Evolutionary conservation across 2,113 vertebrate genomes (phyloP).

Genomic region (Melanocharis versteri): DNA sequence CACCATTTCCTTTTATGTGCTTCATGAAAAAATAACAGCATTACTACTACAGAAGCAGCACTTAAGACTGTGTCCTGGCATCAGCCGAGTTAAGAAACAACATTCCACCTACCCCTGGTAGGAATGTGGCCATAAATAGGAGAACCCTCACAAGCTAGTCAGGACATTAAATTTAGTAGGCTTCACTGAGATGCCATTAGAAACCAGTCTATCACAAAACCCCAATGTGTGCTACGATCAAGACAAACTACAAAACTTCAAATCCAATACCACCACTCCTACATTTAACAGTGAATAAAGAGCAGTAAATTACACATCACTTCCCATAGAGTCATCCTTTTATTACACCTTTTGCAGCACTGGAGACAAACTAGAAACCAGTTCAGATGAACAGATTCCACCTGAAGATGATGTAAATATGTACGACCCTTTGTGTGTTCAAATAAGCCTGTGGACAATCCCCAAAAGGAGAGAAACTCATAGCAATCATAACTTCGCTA

Average conservation of each 20-base stretch:
- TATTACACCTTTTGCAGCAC: background rate
- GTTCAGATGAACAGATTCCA: background rate
- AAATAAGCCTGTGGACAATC: background rate
- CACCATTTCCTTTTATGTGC: background rate
- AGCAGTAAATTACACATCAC: background rate
- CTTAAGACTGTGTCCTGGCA: background rate
- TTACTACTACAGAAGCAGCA: background rate
- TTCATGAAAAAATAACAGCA: background rate
- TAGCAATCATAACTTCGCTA: background rate
- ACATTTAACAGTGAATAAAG: background rate
- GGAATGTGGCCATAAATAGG: background rate
- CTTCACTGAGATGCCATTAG: background rate
- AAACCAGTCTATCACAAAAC: background rate
- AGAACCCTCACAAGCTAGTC: background rate
- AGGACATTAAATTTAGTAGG: background rate
- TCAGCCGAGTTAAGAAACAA: background rate
- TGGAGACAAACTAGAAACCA: background rate
- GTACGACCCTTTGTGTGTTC: background rate
- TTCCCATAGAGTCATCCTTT: background rate
- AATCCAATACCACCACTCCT: background rate
- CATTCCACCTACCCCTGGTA: background rate
- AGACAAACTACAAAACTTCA: background rate
- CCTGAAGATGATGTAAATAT: background rate
- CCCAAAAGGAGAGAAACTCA: background rate
- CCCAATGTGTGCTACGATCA: background rate